These are phyloP conservation scores for Thryonomys swinderianus DNA, from an alignment of 2,113 vertebrate species.

Conservation along the genomic window DNA sequence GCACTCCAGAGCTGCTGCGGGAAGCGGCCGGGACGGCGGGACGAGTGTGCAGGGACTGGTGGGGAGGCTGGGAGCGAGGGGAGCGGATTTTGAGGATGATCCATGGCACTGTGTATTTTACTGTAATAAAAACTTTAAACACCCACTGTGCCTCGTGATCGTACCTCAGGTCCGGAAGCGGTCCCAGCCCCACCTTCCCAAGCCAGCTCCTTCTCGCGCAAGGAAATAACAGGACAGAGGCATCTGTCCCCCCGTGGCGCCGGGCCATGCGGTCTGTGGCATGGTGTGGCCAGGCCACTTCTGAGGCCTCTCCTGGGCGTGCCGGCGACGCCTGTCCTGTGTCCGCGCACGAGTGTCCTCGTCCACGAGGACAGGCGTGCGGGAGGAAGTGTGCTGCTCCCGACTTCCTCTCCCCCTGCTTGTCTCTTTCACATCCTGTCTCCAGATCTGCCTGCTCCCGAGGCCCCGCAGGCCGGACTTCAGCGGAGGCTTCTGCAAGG, in stretches of 20 bases:
- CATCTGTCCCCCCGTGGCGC: too few species aligned
- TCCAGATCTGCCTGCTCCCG: not conserved
- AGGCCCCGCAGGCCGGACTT: not conserved
- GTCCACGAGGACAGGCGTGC: not conserved
- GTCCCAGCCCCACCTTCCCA: fast-evolving
- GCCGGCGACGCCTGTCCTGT: too few species aligned
- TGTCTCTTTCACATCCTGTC: not conserved
- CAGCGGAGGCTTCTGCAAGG: not conserved
- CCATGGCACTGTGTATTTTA: not conserved
- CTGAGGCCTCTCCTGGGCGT: not conserved
- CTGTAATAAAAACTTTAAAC: not conserved
- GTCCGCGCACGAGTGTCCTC: not conserved
- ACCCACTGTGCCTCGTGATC: not conserved
- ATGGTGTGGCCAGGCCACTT: too few species aligned
- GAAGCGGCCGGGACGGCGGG: fast-evolving
- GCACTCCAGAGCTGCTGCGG: not conserved
- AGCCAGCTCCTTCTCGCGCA: not conserved
- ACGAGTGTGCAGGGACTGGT: not conserved
- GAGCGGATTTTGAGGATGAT: not conserved
- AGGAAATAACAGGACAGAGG: not conserved
- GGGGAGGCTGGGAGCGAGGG: not conserved
- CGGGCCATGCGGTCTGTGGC: not conserved
- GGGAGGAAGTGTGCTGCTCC: not conserved
- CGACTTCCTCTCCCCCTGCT: not conserved
- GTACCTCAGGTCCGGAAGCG: not conserved